Percentiles rank a stretch among this genome's conserved stretches.
Evolutionary conservation across 2,888 invertebrate species (phyloP).

Genomic region (Tachina grossa): DNA sequence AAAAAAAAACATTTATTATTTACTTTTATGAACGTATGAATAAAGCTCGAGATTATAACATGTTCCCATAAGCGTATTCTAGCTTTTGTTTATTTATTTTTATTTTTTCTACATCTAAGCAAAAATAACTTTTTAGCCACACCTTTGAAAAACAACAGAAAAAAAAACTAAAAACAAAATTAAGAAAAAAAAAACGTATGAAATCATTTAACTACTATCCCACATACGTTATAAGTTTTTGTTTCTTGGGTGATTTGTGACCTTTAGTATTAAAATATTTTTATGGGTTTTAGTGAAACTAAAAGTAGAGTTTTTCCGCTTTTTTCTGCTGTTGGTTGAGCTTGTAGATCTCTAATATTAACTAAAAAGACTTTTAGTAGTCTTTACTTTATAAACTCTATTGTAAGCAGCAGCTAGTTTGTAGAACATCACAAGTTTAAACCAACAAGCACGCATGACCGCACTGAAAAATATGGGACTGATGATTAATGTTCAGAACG

Average conservation of each 20-base stretch:
- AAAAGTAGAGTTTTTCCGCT: no score
- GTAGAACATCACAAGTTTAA: no score
- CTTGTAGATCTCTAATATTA: no score
- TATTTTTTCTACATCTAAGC: slow-evolving; percentile 7
- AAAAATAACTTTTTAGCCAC: slow-evolving; percentile 35
- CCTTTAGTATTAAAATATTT: not conserved
- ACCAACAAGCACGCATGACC: no score
- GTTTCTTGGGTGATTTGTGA: not conserved
- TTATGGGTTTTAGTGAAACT: not conserved
- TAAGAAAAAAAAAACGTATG: not conserved
- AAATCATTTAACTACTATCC: slow-evolving; percentile 13
- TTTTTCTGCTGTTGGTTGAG: no score
- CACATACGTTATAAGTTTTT: not conserved
- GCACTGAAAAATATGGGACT: no score
- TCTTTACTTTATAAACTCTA: no score
- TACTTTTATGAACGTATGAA: not conserved
- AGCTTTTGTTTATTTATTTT: not conserved
- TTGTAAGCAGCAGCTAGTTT: no score
- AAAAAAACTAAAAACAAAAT: not conserved
- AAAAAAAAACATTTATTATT: not conserved
- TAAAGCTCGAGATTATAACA: not conserved
- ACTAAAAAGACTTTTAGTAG: no score
- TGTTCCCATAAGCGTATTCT: not conserved
- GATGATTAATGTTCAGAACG: no score
- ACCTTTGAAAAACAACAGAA: slow-evolving; percentile 37